phyloP scores from a whole-genome alignment of 1,140 invertebrate genomes.

The Portunus trituberculatus region DNA sequence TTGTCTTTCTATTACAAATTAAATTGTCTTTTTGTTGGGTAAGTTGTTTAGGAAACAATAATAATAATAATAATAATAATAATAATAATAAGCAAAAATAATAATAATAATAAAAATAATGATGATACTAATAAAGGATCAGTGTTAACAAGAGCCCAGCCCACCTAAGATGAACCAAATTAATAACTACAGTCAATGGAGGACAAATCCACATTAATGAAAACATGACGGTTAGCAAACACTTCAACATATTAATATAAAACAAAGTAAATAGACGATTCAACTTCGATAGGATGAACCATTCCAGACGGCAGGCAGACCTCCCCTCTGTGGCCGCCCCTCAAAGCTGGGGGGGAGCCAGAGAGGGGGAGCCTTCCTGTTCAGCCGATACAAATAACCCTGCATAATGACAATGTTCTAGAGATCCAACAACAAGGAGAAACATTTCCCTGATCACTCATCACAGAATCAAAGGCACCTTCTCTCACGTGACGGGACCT shows the following conservation, averaged over 20 bases:
- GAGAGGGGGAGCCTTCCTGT: background rate
- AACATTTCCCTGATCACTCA: conserved; percentile 56
- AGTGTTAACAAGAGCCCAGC: background rate
- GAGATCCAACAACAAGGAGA: background rate
- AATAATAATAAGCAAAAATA: no score
- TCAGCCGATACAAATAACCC: background rate
- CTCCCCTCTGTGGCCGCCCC: background rate
- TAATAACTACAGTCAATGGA: conserved; percentile 8
- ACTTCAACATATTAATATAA: conserved; percentile 1
- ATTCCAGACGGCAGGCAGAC: background rate
- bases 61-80: background rate
- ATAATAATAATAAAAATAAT: no score
- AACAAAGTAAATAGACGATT: background rate
- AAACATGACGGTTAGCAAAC: background rate
- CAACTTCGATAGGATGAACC: background rate
- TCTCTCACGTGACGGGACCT: background rate
- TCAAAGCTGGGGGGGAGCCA: background rate
- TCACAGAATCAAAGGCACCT: conserved; percentile 61
- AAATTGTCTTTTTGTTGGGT: background rate
- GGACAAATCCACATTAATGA: background rate
- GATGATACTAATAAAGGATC: background rate
- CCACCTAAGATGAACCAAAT: background rate
- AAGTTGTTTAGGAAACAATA: no score
- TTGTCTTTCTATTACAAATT: background rate
- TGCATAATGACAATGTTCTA: background rate